A percentile compares a stretch with the other conserved stretches of the same genome.
Conservation (phyloP, 1,140 invertebrate genomes). For the Cataglyphis hispanica region DNA sequence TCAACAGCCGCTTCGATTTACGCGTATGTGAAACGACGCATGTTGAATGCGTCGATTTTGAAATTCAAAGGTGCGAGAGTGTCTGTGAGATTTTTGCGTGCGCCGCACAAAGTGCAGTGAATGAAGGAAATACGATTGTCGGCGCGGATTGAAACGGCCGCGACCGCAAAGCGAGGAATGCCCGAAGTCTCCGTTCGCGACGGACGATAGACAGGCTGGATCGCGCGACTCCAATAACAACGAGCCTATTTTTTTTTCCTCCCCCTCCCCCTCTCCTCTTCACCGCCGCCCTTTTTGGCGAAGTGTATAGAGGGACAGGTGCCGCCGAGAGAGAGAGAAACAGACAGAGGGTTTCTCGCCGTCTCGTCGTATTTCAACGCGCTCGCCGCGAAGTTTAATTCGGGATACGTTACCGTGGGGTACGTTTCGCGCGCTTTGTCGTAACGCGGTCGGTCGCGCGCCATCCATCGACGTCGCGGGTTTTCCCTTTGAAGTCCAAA, state of each 20-base stretch:
- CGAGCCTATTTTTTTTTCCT: not conserved
- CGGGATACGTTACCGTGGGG: constrained; percentile 40
- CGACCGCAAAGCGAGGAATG: not conserved
- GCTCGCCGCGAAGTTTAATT: constrained; percentile 68
- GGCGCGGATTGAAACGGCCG: not conserved
- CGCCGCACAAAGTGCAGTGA: constrained; percentile 31
- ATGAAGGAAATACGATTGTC: not conserved
- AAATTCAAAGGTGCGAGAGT: not conserved
- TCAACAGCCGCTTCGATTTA: not conserved
- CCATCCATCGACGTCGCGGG: constrained; percentile 66
- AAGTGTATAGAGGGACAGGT: constrained; percentile 18
- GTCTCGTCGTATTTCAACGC: constrained; percentile 49
- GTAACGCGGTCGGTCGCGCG: constrained; percentile 40
- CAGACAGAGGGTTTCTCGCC: not conserved
- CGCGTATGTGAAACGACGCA: not conserved
- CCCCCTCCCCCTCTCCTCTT: too few species aligned
- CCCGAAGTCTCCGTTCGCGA: not conserved
- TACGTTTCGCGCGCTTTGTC: constrained; percentile 65
- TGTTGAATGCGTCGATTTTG: not conserved
- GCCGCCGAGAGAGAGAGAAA: constrained; percentile 3
- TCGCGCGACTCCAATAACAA: constrained; percentile 5
- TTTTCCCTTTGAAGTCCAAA: constrained; percentile 69
- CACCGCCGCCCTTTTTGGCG: too few species aligned
- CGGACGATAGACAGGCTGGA: not conserved
- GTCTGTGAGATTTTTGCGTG: constrained; percentile 20